A percentile compares a stretch with the other conserved stretches of the same genome.
These are phyloP conservation scores for Pseudochirops cupreus DNA, from an alignment of 2,797 vertebrate species.

Conservation along the genomic window DNA sequence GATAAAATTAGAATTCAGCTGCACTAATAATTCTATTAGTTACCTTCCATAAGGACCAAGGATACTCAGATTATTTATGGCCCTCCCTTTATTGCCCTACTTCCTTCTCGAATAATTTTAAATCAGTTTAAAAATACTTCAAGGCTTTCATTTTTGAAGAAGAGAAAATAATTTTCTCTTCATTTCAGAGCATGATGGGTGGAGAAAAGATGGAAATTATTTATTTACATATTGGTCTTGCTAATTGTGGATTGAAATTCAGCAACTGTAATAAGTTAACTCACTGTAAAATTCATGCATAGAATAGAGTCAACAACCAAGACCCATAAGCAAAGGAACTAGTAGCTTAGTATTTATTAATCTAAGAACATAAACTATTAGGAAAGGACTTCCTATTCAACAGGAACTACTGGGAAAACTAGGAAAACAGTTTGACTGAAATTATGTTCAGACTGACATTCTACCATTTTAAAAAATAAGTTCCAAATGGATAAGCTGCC, in stretches of 20 bases:
- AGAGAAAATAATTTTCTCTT: neutral
- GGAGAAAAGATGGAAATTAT: neutral
- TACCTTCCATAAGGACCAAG: slow-evolving; percentile 5
- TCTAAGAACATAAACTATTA: neutral
- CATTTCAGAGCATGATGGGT: neutral
- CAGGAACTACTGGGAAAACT: neutral
- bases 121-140: neutral
- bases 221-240: neutral
- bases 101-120: neutral
- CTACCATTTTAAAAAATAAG: neutral
- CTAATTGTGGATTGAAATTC: neutral
- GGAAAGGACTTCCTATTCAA: neutral
- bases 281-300: neutral
- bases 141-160: slow-evolving; percentile 20
- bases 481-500: neutral
- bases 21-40: slow-evolving; percentile 35
- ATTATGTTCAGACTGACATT: neutral
- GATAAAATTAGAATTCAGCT: slow-evolving; percentile 38
- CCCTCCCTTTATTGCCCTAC: slow-evolving; percentile 1
- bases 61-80: neutral
- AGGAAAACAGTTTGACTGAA: neutral
- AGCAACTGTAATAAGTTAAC: neutral
- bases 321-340: neutral
- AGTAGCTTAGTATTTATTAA: neutral
- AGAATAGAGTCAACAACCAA: neutral